Evolutionary conservation across 2,888 invertebrate genomes (phyloP).

Genomic region (Stenchaetothrips biformis): DNA sequence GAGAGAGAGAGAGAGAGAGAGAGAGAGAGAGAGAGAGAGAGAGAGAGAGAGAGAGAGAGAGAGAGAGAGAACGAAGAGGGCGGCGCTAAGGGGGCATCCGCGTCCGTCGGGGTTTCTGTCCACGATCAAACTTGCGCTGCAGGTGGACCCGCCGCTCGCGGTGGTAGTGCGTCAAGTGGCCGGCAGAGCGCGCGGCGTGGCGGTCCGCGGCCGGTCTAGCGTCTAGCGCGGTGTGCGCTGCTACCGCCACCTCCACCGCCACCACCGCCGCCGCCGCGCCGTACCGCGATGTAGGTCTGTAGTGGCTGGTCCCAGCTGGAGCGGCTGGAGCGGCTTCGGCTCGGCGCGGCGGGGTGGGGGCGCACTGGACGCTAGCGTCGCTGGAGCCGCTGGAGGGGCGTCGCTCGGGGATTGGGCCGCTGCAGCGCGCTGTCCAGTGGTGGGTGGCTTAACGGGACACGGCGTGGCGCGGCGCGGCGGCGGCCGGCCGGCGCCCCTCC

Average conservation of each 20-base stretch:
- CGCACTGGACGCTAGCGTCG: neutral
- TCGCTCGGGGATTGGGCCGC: neutral
- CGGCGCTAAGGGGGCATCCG: too few relatives aligned
- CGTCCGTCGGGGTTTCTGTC: too few relatives aligned
- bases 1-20: too few relatives aligned
- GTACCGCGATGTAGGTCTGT: neutral
- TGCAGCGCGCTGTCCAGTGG: neutral
- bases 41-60: too few relatives aligned
- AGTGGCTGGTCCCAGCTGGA: too few relatives aligned
- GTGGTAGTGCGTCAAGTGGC: too few relatives aligned
- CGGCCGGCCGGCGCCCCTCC: neutral
- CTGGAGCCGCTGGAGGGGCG: neutral
- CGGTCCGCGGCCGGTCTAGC: neutral
- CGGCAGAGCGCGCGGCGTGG: neutral
- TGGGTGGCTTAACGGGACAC: slow-evolving; percentile 2
- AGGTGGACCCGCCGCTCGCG: too few relatives aligned
- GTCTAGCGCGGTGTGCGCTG: neutral
- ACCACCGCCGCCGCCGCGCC: neutral
- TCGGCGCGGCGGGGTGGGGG: neutral
- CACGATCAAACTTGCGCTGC: too few relatives aligned
- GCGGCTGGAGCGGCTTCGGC: neutral
- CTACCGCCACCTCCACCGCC: neutral
- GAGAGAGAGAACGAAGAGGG: too few relatives aligned
- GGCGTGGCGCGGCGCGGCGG: neutral
- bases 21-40: too few relatives aligned